Percentiles rank a stretch among this genome's conserved stretches.
These are phyloP conservation scores for Pelecanoides urinatrix DNA, from an alignment of 2,113 vertebrate species.

Conservation along the genomic window DNA sequence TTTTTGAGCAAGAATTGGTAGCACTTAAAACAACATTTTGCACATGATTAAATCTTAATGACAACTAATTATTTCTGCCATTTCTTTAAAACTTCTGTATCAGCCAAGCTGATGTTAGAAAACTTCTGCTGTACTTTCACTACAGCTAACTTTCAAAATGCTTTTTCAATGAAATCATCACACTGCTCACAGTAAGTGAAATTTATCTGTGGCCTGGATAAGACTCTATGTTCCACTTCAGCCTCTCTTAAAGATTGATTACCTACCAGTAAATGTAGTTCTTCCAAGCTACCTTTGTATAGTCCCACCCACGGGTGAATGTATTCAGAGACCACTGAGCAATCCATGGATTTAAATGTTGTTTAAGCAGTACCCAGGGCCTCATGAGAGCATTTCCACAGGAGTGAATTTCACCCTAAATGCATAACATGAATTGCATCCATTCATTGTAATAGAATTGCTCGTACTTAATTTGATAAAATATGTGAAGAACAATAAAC, in stretches of 20 bases:
- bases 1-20: constrained; percentile 30
- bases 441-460: neutral
- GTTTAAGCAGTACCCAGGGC: neutral
- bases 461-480: neutral
- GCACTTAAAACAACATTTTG: constrained; percentile 33
- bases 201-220: constrained; percentile 35
- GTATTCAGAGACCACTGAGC: neutral
- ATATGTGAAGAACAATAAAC: neutral
- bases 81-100: constrained; percentile 23
- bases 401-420: neutral
- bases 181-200: neutral
- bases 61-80: constrained; percentile 48
- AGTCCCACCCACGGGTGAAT: neutral
- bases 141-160: constrained; percentile 11
- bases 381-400: neutral
- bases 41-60: constrained; percentile 46
- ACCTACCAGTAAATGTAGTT: neutral
- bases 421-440: neutral
- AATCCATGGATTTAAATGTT: neutral
- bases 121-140: neutral
- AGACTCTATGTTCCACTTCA: neutral
- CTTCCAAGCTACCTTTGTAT: neutral
- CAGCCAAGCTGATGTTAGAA: constrained; percentile 20
- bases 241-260: neutral
- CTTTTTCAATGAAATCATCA: constrained; percentile 34